Conservation (phyloP, 2,888 invertebrate genomes). For the Yponomeuta malinellus region DNA sequence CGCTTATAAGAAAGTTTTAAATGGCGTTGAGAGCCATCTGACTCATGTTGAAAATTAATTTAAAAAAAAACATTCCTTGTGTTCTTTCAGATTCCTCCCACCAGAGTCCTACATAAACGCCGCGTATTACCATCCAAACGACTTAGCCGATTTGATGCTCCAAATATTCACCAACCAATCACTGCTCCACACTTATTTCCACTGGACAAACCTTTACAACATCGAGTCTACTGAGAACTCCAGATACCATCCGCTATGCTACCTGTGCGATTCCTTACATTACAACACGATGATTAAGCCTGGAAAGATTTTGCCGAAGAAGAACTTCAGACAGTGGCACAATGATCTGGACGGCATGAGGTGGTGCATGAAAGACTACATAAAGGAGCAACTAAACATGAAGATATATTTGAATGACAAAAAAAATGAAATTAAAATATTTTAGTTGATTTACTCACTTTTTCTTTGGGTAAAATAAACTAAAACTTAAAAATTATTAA, state of each 20-base stretch:
- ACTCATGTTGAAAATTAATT: no score
- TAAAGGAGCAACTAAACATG: no score
- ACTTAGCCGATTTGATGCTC: constrained; percentile 40
- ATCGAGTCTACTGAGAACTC: constrained; percentile 23
- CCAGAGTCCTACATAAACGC: constrained; percentile 49
- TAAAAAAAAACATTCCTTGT: no score
- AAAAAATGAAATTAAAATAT: no score
- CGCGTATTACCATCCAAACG: constrained; percentile 38
- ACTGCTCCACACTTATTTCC: constrained; percentile 39
- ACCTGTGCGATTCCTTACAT: constrained; percentile 36
- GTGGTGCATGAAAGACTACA: constrained; percentile 33
- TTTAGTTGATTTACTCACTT: constrained; percentile 21
- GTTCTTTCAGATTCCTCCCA: constrained; percentile 40
- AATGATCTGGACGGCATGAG: constrained; percentile 39
- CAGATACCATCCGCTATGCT: constrained; percentile 37
- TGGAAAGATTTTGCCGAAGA: constrained; percentile 25
- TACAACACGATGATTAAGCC: constrained; percentile 24
- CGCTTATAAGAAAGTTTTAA: no score
- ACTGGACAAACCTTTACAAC: constrained; percentile 48
- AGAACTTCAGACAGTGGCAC: constrained; percentile 47
- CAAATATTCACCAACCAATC: constrained; percentile 29
- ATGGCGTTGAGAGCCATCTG: no score
- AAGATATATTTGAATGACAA: no score
- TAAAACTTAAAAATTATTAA: no score
- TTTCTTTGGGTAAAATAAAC: no score